Percentiles rank a stretch among this genome's conserved stretches.
phyloP scores from a whole-genome alignment of 1,140 invertebrate species.

The Scylla paramamosain region DNA sequence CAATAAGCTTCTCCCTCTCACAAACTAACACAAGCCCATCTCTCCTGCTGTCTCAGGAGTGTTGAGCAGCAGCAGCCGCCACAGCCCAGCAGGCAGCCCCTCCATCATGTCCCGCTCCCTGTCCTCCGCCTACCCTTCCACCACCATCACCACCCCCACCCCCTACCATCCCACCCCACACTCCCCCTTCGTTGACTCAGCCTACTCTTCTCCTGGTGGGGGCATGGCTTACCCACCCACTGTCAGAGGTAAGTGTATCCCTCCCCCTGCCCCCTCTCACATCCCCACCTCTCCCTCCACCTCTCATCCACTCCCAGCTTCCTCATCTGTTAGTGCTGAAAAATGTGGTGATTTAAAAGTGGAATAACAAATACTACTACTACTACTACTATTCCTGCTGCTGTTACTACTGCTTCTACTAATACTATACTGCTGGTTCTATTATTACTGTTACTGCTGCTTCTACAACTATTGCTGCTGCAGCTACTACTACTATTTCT shows the following conservation, averaged over 20 bases:
- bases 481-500: too few species aligned
- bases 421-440: too few species aligned
- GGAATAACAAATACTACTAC: too few species aligned
- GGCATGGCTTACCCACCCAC: slow-evolving; percentile 77
- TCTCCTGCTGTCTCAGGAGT: slow-evolving; percentile 35
- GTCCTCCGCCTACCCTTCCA: slow-evolving; percentile 64
- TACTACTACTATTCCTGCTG: too few species aligned
- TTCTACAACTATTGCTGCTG: too few species aligned
- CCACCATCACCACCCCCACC: background rate
- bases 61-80: slow-evolving; percentile 55
- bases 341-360: too few species aligned
- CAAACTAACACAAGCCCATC: too few species aligned
- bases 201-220: slow-evolving; percentile 70
- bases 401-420: too few species aligned
- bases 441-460: too few species aligned
- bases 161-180: background rate
- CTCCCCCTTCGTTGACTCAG: slow-evolving; percentile 65
- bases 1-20: too few species aligned
- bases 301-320: too few species aligned
- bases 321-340: too few species aligned
- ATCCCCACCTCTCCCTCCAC: background rate
- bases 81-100: background rate
- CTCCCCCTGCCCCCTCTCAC: background rate
- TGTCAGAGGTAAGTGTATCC: slow-evolving; percentile 66
- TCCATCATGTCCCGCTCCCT: slow-evolving; percentile 59